Percentiles rank a stretch among this genome's conserved stretches.
These are phyloP conservation scores for Lepidonotus clava DNA, from an alignment of 2,888 invertebrate species.

Conservation along the genomic window DNA sequence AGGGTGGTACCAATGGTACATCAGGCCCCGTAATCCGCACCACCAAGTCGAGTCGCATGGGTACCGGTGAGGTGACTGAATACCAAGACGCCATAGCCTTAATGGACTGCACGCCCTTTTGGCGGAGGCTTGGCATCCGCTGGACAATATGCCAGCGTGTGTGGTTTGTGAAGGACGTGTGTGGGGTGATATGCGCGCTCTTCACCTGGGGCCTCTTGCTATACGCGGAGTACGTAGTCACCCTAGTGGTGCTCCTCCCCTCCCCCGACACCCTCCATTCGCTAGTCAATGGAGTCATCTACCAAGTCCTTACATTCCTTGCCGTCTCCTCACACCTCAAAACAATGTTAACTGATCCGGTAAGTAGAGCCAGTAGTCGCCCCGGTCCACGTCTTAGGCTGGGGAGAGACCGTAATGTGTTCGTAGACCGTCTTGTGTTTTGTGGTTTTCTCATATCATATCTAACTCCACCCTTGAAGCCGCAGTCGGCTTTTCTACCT, in stretches of 20 bases:
- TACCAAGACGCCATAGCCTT: slow-evolving; percentile 72
- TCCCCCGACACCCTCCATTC: slow-evolving; percentile 84
- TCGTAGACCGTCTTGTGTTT: no score
- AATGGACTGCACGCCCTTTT: slow-evolving; percentile 74
- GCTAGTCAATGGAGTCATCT: slow-evolving; percentile 86
- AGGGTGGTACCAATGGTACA: slow-evolving; percentile 50
- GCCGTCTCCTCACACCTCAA: slow-evolving; percentile 88
- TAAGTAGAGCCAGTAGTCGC: no score
- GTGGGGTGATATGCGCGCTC: slow-evolving; percentile 90
- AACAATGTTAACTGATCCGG: slow-evolving; percentile 93
- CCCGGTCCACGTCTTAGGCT: no score
- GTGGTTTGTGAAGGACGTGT: slow-evolving; percentile 91
- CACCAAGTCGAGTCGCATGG: slow-evolving; percentile 26
- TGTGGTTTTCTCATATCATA: no score
- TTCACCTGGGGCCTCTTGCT: slow-evolving; percentile 90
- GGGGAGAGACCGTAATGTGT: no score
- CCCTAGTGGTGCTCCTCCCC: slow-evolving; percentile 87
- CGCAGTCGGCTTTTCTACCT: no score
- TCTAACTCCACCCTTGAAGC: no score
- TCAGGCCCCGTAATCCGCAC: slow-evolving; percentile 43
- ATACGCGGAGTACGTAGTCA: slow-evolving; percentile 93
- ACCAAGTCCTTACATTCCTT: slow-evolving; percentile 88
- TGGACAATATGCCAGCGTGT: slow-evolving; percentile 65
- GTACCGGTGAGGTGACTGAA: slow-evolving; percentile 28
- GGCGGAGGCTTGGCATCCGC: slow-evolving; percentile 69